Evolutionary conservation across 30 jellyfish, hydroid and myxozoan genomes (phyloP).

Genomic region (Hydractinia echinata): DNA sequence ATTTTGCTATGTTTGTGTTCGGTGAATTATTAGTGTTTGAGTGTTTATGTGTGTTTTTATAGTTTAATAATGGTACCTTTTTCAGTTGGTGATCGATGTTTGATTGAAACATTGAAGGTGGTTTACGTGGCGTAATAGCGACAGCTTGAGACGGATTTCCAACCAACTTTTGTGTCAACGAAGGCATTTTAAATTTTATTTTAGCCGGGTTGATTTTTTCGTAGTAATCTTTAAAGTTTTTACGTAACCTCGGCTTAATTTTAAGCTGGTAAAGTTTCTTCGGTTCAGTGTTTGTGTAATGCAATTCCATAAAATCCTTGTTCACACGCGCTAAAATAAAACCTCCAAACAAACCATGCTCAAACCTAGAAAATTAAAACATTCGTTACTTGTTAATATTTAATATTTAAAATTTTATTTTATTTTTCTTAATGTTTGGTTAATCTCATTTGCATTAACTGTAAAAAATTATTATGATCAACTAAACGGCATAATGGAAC

Average conservation of each 20-base stretch:
- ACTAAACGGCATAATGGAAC: too few species aligned
- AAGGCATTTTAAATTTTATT: background rate
- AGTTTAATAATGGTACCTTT: background rate
- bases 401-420: too few species aligned
- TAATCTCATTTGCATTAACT: too few species aligned
- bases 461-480: too few species aligned
- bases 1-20: too few species aligned
- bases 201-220: too few species aligned
- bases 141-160: slow-evolving; percentile 12
- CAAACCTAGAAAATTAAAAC: background rate
- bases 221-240: too few species aligned
- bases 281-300: slow-evolving; percentile 16
- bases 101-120: background rate
- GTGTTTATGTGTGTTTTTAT: too few species aligned
- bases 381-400: background rate
- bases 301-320: background rate
- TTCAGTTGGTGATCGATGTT: slow-evolving; percentile 9
- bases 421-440: too few species aligned
- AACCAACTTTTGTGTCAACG: background rate
- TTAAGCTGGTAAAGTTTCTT: slow-evolving; percentile 12
- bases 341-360: slow-evolving; percentile 34
- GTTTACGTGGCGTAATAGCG: background rate
- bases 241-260: slow-evolving; percentile 5
- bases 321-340: slow-evolving; percentile 29
- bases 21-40: too few species aligned